Base-by-base conservation (phyloP, 2,113 vertebrate species). In the Numenius arquata region DNA sequence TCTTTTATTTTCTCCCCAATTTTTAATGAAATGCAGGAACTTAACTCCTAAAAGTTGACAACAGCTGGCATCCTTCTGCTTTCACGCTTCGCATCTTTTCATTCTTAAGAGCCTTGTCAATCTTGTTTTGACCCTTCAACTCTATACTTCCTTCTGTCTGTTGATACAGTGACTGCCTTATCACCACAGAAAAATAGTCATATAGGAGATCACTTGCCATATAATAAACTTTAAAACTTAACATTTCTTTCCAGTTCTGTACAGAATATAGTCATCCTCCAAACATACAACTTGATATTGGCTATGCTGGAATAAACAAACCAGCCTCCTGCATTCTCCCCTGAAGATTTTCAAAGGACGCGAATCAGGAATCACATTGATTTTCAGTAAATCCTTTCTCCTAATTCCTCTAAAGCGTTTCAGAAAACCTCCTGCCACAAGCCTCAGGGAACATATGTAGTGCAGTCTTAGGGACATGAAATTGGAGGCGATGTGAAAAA, bases 41-140 rank as follows among this genome's bases (percentile, higher is more conserved):
- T 96, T 83, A 88, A 88, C 83, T 96, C 83, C 88, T 94, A 70
- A 85, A 95, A 94, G 83, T 85, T 96, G 80, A 50, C 81, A 90
- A 95, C 94, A 96, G 86, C 89, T 94, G 91, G 92, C 91, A 93
- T 96, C 70, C 66, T 94, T 92, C 92, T 91, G 56, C 90, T 94
- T 96, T 94, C 94, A 94, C 25, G 81, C 93, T 95, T 96, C 89
- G 3, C 63, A 65, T 94, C 92, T 93, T 95, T 89, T 72, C 83
- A 75, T 93, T 95, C 70, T 90, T 85, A 87, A 92, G 84, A 87
- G 90, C 66, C 90, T 91, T 95, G 95, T 83, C 89, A 89, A 90
- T 96, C 92, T 93, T 88, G 12, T 91, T 94, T 75, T 96, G 90
- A 95, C 96, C 95, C 41, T 71, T 90, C 66, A 78, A 41, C 94